Conservation (phyloP, 2,113 vertebrate species). For the Diadophis punctatus region DNA sequence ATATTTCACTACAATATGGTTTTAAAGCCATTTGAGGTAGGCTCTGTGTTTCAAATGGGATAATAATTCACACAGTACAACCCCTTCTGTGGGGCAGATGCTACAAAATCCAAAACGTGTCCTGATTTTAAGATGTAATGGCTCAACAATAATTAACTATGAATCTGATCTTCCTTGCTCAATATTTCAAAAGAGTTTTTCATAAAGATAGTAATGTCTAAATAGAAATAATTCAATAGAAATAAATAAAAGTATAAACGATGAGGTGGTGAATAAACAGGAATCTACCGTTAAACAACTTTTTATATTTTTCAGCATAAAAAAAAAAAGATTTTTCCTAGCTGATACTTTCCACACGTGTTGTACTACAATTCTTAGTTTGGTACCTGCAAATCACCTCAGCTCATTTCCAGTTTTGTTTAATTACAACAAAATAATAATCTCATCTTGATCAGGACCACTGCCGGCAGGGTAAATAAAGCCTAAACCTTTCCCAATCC, state of each 20-base stretch:
- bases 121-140: slow-evolving; percentile 23
- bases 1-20: slow-evolving; percentile 66
- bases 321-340: neutral
- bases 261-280: slow-evolving; percentile 4
- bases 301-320: neutral
- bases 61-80: slow-evolving; percentile 69
- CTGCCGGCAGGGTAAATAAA: neutral
- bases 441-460: neutral
- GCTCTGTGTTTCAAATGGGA: slow-evolving; percentile 75
- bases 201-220: neutral
- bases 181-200: neutral
- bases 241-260: slow-evolving; percentile 24
- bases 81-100: slow-evolving; percentile 44
- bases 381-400: neutral
- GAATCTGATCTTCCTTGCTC: slow-evolving; percentile 11
- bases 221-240: slow-evolving; percentile 30
- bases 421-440: neutral
- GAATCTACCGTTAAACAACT: neutral
- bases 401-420: neutral
- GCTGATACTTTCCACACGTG: neutral
- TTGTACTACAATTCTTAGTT: neutral
- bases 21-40: slow-evolving; percentile 75
- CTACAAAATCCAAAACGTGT: slow-evolving; percentile 34
- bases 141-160: slow-evolving; percentile 43
- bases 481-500: neutral